These are phyloP conservation scores for Trachelus tabidus DNA, from an alignment of 2,888 invertebrate genomes.

Conservation along the genomic window DNA sequence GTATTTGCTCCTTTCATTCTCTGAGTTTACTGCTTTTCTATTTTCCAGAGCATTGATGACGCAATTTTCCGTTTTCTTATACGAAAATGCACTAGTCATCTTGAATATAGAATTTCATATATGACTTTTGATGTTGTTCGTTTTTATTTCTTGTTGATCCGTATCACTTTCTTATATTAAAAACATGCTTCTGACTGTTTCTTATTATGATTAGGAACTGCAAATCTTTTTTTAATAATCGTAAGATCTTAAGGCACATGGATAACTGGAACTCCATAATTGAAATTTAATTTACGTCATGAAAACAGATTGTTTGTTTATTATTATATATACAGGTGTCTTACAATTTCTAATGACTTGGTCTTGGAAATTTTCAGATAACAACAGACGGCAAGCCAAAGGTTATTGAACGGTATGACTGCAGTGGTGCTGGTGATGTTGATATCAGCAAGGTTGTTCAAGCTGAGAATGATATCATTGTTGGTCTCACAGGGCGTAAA, in stretches of 20 bases:
- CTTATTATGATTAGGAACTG: background rate
- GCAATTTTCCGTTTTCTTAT: background rate
- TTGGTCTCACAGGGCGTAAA: slow-evolving; percentile 88
- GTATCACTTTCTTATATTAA: background rate
- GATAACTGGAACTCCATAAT: background rate
- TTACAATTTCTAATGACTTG: background rate
- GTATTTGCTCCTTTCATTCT: background rate
- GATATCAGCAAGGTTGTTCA: slow-evolving; percentile 84
- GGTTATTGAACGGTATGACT: slow-evolving; percentile 94
- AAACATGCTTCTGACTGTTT: background rate
- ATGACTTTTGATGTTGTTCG: background rate
- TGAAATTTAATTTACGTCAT: background rate
- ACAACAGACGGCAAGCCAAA: slow-evolving; percentile 91
- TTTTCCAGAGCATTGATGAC: background rate
- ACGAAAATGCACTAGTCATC: background rate
- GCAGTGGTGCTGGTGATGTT: slow-evolving; percentile 97
- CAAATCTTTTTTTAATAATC: background rate
- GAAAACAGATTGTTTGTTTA: background rate
- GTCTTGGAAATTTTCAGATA: slow-evolving; percentile 71
- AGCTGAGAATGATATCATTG: slow-evolving; percentile 77
- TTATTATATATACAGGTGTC: background rate
- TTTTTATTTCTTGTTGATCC: background rate
- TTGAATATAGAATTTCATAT: background rate
- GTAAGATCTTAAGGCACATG: background rate
- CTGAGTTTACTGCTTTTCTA: background rate